These are phyloP conservation scores for Oreochromis mossambicus DNA, from an alignment of 2,797 vertebrate genomes.

Conservation along the genomic window DNA sequence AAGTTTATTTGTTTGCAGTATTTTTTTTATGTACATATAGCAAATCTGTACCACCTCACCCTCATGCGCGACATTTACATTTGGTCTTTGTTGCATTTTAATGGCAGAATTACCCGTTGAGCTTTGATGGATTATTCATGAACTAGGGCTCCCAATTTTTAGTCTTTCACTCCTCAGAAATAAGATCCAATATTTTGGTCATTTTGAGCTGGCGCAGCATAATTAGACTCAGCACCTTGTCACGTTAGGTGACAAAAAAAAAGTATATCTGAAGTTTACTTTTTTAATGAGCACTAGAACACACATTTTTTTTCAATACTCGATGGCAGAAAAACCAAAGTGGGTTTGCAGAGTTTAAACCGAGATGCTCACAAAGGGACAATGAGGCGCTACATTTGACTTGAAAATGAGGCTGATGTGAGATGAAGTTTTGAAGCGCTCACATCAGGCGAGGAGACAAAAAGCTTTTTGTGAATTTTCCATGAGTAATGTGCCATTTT, in stretches of 20 bases:
- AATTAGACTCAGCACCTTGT: not conserved
- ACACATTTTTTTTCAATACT: not conserved
- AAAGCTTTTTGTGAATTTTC: slow-evolving; percentile 23
- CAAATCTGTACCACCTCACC: not conserved
- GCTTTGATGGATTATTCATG: not conserved
- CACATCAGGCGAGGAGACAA: not conserved
- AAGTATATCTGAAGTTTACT: not conserved
- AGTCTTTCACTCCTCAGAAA: not conserved
- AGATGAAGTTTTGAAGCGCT: slow-evolving; percentile 14
- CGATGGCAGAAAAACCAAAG: not conserved
- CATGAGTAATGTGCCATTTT: slow-evolving; percentile 28
- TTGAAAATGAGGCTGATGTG: not conserved
- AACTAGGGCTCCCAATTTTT: too few species aligned
- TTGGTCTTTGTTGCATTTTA: not conserved
- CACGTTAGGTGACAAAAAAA: not conserved
- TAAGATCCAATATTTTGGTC: not conserved
- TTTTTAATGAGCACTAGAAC: not conserved
- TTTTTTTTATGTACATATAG: not conserved
- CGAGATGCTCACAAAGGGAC: not conserved
- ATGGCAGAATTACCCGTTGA: not conserved
- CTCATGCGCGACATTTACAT: not conserved
- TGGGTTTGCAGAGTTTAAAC: not conserved
- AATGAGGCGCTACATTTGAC: not conserved
- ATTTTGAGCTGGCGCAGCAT: not conserved
- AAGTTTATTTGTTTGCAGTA: not conserved